phyloP scores from a whole-genome alignment of 2,797 vertebrate genomes.

The Gymnocypris eckloni region DNA sequence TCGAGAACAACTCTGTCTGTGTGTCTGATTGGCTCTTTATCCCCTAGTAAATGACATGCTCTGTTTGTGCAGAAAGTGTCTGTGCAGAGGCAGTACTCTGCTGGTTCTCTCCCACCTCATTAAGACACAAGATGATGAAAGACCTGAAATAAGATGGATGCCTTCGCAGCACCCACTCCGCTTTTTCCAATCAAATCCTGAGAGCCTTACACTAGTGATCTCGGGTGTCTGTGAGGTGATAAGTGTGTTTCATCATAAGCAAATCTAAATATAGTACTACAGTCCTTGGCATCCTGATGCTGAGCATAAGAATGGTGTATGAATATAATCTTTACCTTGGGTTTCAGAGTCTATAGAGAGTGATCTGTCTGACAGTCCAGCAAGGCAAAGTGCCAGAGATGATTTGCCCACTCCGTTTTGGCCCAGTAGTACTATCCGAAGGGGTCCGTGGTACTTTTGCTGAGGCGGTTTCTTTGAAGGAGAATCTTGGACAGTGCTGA shows the following conservation, averaged over 20 bases:
- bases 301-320: conserved; percentile 22
- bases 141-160: conserved; percentile 45
- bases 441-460: conserved; percentile 71
- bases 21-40: conserved; percentile 37
- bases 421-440: conserved; percentile 84
- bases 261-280: conserved; percentile 37
- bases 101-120: conserved; percentile 34
- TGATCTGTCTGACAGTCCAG: conserved; percentile 81
- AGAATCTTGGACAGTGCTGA: conserved; percentile 74
- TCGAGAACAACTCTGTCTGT: neutral
- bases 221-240: conserved; percentile 36
- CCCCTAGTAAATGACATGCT: conserved; percentile 34
- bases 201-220: conserved; percentile 44
- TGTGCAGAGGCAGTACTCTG: conserved; percentile 18
- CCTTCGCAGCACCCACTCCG: conserved; percentile 34
- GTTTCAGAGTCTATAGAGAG: conserved; percentile 82
- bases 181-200: conserved; percentile 49
- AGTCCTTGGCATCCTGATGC: conserved; percentile 34
- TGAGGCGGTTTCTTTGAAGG: conserved; percentile 69
- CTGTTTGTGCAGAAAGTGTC: conserved; percentile 30
- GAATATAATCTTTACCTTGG: conserved; percentile 75
- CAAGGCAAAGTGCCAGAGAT: conserved; percentile 85
- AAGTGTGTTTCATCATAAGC: conserved; percentile 44
- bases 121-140: conserved; percentile 47
- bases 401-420: conserved; percentile 92